Conservation (phyloP, 53 echinoderm and acorn worm genomes). For the Arbacia lixula region DNA sequence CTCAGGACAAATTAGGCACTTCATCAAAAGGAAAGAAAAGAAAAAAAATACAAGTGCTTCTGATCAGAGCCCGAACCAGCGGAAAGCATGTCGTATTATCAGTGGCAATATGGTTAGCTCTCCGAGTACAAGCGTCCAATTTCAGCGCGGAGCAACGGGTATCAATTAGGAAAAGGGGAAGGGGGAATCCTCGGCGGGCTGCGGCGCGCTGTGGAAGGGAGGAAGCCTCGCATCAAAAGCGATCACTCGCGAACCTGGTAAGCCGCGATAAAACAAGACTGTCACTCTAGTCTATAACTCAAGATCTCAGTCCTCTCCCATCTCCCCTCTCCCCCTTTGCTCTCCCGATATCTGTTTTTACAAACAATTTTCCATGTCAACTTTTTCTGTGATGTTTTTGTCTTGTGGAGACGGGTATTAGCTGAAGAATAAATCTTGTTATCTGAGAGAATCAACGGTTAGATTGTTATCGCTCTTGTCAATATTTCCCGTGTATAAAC, state of each 20-base stretch:
- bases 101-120: constrained; percentile 23
- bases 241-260: constrained; percentile 20
- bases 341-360: too few species aligned
- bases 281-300: constrained; percentile 13
- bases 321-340: too few species aligned
- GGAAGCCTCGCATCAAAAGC: constrained; percentile 54
- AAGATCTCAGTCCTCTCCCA: too few species aligned
- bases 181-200: constrained; percentile 16
- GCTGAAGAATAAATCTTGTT: constrained; percentile 24
- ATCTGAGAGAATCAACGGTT: constrained; percentile 34
- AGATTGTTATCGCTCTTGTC: constrained; percentile 26
- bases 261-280: constrained; percentile 33
- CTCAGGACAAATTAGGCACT: too few species aligned
- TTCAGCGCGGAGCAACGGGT: constrained; percentile 34
- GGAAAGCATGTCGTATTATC: constrained; percentile 43
- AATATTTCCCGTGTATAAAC: constrained; percentile 42
- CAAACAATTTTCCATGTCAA: too few species aligned
- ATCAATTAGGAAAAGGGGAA: constrained; percentile 32
- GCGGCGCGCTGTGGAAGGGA: background rate
- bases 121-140: background rate
- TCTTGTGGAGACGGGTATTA: constrained; percentile 29
- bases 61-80: constrained; percentile 23
- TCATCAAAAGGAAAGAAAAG: too few species aligned
- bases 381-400: too few species aligned
- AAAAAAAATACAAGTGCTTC: too few species aligned